Evolutionary conservation across 2,113 vertebrate genomes (phyloP).

Genomic region (Perccottus glenii): DNA sequence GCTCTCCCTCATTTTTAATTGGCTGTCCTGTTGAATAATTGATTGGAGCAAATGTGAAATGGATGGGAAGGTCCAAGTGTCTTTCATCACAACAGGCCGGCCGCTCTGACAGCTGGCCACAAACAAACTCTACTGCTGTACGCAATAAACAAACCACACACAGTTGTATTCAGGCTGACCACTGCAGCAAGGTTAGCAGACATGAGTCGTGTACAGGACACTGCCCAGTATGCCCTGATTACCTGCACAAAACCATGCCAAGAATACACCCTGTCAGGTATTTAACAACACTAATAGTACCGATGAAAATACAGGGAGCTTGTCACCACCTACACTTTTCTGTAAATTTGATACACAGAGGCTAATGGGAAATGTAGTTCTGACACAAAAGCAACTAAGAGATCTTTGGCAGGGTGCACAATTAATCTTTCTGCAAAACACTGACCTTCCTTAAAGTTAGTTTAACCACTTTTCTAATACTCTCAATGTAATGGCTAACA

Average conservation of each 20-base stretch:
- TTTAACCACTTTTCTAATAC: constrained; percentile 1
- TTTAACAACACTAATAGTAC: too few species aligned
- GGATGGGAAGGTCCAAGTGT: constrained; percentile 81
- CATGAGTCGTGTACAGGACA: constrained; percentile 40
- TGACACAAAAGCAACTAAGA: neutral
- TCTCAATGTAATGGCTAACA: constrained; percentile 4
- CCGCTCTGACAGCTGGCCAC: constrained; percentile 74
- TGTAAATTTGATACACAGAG: neutral
- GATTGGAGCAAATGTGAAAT: constrained; percentile 83
- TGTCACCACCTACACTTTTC: neutral
- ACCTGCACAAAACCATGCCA: constrained; percentile 22
- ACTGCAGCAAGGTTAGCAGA: constrained; percentile 56
- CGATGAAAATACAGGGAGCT: neutral
- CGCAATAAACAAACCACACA: constrained; percentile 71
- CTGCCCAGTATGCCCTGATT: constrained; percentile 32
- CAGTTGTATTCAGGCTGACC: constrained; percentile 45
- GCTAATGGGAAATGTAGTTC: constrained; percentile 2
- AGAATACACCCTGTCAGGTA: neutral
- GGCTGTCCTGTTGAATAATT: constrained; percentile 84
- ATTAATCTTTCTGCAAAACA: constrained; percentile 5
- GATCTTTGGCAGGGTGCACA: neutral
- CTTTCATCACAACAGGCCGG: constrained; percentile 78
- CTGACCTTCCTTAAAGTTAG: constrained; percentile 5
- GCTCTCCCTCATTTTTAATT: constrained; percentile 83
- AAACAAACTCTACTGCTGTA: constrained; percentile 76